Base-by-base conservation (phyloP, 2,797 vertebrate genomes). In the Pseudochirops corinnae region DNA sequence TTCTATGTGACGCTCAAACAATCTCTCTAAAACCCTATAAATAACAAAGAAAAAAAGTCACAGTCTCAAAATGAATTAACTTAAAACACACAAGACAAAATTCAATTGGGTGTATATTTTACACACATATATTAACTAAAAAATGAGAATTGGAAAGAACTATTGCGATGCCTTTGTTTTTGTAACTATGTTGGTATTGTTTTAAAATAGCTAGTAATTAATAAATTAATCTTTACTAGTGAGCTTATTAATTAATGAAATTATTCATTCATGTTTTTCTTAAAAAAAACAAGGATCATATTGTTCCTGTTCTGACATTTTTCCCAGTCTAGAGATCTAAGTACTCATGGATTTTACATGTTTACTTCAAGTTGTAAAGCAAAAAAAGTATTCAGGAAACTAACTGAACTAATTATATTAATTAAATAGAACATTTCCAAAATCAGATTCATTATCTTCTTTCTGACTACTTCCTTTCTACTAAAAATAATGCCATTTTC, bases 1-100 rank as follows among this genome's bases (percentile, higher is more conserved):
- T 91, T 99, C 98, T 96, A 99, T 98, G 92, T 99, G 99, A 33
- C 98, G 98, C 87, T 99, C 98, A 97, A 99, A 99, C 94, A 99
- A 98, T 52, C 97, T 97, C 91, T 99, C 99, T 92, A 99, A 97
- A 97, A 99, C 99, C 96, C 99, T 99, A 94, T 1, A 98, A 98
- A 98, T 50, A 90, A 98, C n/a, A 95, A 98, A 97, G 56, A 98
- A 58, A 82, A 98, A 57, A 93, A 6, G 67, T 96, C 95, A 97
- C 94, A 94, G 39, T 96, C 56, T 92, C 94, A 95, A 94, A 95
- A 90, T 28, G 92, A 95, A 91, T 7, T 9, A 53, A 92, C 0
- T 62, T 33, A 16, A 28, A 74, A 46, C 55, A 94, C 90, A 96
- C 18, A 82, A 82, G 18, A 6, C n/a, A 82, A 46, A 46, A 82